phyloP scores from a whole-genome alignment of 2,797 vertebrate genomes.

The Champsocephalus esox region DNA sequence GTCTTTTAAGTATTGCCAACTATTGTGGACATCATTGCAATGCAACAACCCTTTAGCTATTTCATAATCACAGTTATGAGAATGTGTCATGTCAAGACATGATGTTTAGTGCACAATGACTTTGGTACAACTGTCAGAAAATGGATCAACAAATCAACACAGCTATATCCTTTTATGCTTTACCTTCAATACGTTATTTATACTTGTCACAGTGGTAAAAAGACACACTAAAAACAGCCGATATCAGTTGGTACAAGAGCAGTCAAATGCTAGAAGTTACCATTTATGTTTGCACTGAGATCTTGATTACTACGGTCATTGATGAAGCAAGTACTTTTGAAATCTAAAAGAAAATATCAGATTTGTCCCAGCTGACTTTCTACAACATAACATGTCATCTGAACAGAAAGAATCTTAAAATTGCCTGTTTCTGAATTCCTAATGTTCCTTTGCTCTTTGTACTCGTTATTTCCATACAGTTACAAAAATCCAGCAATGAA shows the following conservation, averaged over 20 bases:
- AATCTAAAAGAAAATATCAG: neutral
- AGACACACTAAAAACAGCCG: conserved; percentile 10
- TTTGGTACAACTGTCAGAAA: neutral
- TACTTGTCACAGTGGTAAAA: conserved; percentile 4
- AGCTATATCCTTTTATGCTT: neutral
- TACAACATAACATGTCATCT: neutral
- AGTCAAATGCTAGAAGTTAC: conserved; percentile 9
- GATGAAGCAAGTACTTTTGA: neutral
- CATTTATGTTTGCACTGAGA: conserved; percentile 4
- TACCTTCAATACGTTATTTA: neutral
- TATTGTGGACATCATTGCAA: neutral
- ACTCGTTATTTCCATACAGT: neutral
- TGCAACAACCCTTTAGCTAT: conserved; percentile 8
- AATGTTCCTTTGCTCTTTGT: neutral
- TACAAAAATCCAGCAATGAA: neutral
- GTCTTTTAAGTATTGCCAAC: conserved; percentile 3
- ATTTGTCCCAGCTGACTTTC: neutral
- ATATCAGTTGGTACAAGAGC: neutral
- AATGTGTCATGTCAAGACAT: conserved; percentile 16
- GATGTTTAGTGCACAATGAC: neutral
- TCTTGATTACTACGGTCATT: neutral
- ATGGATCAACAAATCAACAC: neutral
- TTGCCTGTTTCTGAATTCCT: neutral
- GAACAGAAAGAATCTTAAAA: neutral
- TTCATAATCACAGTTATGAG: conserved; percentile 3